These are phyloP conservation scores for Procapra przewalskii DNA, from an alignment of 2,113 vertebrate genomes.

Conservation along the genomic window DNA sequence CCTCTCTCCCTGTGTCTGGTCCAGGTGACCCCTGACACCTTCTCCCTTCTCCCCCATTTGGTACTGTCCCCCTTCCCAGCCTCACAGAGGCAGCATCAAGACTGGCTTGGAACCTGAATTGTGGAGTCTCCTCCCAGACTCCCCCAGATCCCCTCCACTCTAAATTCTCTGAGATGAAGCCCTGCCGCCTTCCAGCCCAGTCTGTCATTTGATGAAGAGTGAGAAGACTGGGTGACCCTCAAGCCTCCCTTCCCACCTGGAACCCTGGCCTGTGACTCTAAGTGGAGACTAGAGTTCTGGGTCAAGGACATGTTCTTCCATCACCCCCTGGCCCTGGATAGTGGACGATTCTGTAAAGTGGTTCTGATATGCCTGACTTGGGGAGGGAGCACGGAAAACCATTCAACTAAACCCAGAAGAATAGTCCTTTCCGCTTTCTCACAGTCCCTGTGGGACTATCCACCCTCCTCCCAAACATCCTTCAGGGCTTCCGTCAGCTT, in stretches of 20 bases:
- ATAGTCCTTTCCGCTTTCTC: not conserved
- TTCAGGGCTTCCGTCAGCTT: not conserved
- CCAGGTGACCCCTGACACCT: not conserved
- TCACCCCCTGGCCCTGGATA: not conserved
- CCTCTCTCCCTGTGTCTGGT: not conserved
- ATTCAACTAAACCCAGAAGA: not conserved
- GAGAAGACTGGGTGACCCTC: not conserved
- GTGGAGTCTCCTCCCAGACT: not conserved
- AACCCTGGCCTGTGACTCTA: not conserved
- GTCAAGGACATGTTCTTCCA: slow-evolving; percentile 42
- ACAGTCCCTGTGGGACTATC: accelerated
- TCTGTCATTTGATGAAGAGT: not conserved
- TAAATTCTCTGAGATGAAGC: not conserved
- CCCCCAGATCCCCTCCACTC: too few species aligned
- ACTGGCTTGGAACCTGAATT: too few species aligned
- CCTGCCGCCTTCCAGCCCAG: not conserved
- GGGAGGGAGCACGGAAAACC: not conserved
- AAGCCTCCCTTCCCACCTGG: not conserved
- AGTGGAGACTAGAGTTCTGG: not conserved
- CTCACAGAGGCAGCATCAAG: not conserved
- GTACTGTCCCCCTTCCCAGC: not conserved
- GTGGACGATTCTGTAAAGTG: not conserved
- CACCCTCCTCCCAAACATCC: not conserved
- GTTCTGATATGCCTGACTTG: not conserved
- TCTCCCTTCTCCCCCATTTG: too few species aligned